Conservation (phyloP, 2,888 invertebrate genomes). For the Muscina levida region DNA sequence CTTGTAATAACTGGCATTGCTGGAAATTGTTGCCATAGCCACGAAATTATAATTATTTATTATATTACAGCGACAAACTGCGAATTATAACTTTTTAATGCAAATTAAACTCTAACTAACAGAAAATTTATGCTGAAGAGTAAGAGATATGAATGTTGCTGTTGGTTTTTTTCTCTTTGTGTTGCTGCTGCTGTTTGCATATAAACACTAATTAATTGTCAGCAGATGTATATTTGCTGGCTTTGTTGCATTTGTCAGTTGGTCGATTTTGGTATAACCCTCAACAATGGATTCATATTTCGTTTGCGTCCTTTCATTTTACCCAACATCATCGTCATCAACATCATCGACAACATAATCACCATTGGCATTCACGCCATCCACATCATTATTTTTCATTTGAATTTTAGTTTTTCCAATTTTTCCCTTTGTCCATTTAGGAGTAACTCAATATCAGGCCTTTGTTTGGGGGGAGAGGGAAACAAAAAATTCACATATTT, state of each 20-base stretch:
- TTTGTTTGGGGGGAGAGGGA: no score
- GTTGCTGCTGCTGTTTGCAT: no score
- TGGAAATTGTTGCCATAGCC: slow-evolving; percentile 14
- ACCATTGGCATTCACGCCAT: not conserved
- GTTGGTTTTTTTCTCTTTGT: not conserved
- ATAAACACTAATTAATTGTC: slow-evolving; percentile 6
- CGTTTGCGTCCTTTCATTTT: not conserved
- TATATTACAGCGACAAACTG: slow-evolving; percentile 12
- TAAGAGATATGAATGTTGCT: no score
- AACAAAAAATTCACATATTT: not conserved
- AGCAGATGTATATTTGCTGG: no score
- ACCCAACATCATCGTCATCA: not conserved
- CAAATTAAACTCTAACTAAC: slow-evolving; percentile 2
- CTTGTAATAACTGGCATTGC: not conserved
- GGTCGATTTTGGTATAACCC: not conserved
- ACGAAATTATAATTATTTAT: slow-evolving; percentile 29
- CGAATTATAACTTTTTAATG: slow-evolving; percentile 27
- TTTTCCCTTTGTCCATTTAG: not conserved
- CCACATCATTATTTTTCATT: slow-evolving; percentile 18
- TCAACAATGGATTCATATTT: not conserved
- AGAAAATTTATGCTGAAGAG: not conserved
- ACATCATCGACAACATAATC: not conserved
- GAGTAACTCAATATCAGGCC: slow-evolving; percentile 11
- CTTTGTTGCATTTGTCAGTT: not conserved
- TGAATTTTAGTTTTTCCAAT: not conserved